These are phyloP conservation scores for Cladorhizidae sp. DNA, from an alignment of 37 sponge, comb jelly and placozoan genomes.

Conservation along the genomic window DNA sequence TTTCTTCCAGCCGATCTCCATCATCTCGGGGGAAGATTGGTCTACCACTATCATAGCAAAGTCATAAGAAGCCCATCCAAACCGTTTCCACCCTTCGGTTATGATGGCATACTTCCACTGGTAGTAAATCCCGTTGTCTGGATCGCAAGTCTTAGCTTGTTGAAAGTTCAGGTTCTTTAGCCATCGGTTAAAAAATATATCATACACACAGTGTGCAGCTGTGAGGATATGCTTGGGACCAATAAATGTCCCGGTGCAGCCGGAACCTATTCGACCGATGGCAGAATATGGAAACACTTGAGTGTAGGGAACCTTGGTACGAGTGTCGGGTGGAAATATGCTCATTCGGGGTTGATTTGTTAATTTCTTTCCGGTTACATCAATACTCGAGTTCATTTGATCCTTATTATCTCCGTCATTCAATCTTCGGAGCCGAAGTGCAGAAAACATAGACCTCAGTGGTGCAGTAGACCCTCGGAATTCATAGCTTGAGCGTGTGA, in stretches of 20 bases:
- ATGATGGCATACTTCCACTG: background rate
- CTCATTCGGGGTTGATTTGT: background rate
- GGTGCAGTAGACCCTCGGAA: no score
- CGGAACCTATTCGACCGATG: background rate
- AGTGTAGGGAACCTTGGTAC: background rate
- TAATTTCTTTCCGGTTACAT: no score
- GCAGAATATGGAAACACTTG: background rate
- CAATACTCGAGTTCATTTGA: no score
- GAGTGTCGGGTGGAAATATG: background rate
- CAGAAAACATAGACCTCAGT: no score
- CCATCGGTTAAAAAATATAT: background rate
- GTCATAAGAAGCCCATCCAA: background rate
- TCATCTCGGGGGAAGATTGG: background rate
- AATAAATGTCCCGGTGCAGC: background rate
- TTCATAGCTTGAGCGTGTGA: no score
- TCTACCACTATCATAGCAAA: conserved; percentile 5
- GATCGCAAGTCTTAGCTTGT: background rate
- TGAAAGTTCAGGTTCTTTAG: background rate
- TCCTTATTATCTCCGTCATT: no score
- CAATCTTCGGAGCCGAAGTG: no score
- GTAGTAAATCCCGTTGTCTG: background rate
- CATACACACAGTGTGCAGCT: background rate
- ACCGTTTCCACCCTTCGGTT: background rate
- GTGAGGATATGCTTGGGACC: conserved; percentile 4
- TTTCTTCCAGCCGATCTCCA: background rate